These are phyloP conservation scores for Scylla paramamosain DNA, from an alignment of 1,140 invertebrate genomes.

Conservation along the genomic window DNA sequence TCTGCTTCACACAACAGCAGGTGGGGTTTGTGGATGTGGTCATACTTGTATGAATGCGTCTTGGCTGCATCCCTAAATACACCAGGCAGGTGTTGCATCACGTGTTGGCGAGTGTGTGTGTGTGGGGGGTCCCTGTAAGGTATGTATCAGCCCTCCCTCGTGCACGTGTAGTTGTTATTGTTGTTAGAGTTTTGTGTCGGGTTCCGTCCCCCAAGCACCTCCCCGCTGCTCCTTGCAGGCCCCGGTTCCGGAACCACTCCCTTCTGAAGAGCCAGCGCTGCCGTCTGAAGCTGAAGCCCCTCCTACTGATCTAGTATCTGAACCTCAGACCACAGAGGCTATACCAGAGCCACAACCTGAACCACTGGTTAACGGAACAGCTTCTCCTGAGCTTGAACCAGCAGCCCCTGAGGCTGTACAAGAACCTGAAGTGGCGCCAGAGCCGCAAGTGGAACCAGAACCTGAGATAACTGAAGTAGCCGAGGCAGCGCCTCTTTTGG, in stretches of 20 bases:
- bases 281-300: neutral
- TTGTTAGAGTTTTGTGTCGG: constrained; percentile 34
- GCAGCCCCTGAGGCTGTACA: neutral
- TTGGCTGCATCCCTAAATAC: neutral
- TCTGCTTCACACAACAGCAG: neutral
- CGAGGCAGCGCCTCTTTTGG: constrained; percentile 17
- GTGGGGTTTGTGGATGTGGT: neutral
- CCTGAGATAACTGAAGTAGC: constrained; percentile 32
- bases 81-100: neutral
- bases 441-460: neutral
- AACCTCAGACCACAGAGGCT: constrained; percentile 27
- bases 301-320: neutral
- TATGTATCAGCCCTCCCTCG: neutral
- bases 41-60: neutral
- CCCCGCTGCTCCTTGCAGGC: constrained; percentile 58
- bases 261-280: neutral
- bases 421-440: constrained; percentile 31
- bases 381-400: neutral
- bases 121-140: neutral
- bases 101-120: neutral
- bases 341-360: constrained; percentile 17
- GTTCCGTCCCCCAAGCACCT: constrained; percentile 34
- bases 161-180: constrained; percentile 4
- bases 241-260: neutral
- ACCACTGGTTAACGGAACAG: neutral